Evolutionary conservation across 2,797 vertebrate species (phyloP).

Genomic region (Petrocephalus schoutedeni): DNA sequence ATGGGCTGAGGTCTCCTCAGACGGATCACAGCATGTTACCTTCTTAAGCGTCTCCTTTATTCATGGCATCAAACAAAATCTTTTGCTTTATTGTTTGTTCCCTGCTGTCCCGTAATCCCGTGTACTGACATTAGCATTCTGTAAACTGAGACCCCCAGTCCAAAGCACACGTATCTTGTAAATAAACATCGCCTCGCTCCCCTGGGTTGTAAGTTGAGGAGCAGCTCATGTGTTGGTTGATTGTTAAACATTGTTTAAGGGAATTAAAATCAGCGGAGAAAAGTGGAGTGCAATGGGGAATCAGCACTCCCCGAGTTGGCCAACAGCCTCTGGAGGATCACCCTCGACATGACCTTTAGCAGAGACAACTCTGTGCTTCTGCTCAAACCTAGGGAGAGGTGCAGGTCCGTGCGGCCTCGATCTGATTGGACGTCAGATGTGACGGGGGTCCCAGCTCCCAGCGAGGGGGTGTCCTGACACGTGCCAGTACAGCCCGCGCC

Average conservation of each 20-base stretch:
- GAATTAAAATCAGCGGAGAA: neutral
- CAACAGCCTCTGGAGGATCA: neutral
- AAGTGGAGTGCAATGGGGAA: neutral
- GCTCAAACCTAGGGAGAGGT: neutral
- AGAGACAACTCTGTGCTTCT: neutral
- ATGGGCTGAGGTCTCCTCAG: neutral
- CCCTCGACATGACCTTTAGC: neutral
- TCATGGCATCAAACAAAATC: neutral
- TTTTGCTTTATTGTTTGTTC: neutral
- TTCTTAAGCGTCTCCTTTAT: neutral
- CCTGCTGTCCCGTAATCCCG: neutral
- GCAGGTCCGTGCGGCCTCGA: neutral
- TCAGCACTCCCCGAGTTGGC: neutral
- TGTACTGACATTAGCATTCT: neutral
- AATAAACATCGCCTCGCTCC: neutral
- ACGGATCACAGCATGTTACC: neutral
- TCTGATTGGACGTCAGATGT: neutral
- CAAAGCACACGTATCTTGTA: neutral
- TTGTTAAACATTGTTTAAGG: neutral
- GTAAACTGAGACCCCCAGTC: neutral
- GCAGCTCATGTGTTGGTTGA: neutral
- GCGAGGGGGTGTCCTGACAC: slow-evolving; percentile 15
- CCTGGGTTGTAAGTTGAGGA: neutral
- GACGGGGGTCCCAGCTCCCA: slow-evolving; percentile 16
- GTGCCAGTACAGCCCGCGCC: slow-evolving; percentile 33